Evolutionary conservation across 2,888 invertebrate species (phyloP), one percentile per base, ranked within the genome.

Genomic region (Cepaea hortensis): DNA sequence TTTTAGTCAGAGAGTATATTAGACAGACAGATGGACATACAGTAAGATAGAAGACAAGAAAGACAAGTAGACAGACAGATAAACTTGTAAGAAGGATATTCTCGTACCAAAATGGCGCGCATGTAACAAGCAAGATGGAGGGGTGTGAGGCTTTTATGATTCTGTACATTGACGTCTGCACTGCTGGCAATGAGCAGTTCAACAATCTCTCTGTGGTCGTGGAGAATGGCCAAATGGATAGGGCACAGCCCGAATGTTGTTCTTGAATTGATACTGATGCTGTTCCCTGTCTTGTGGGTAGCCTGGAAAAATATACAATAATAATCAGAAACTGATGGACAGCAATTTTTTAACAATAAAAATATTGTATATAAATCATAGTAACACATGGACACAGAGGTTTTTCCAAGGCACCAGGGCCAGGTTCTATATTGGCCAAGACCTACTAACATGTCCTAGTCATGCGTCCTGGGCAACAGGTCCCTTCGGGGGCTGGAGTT

Each of bases 61-160:
- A 9, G 11, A 9, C 55, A 9, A 11, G 6, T 55, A 55, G 55
- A 55, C 55, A 55, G 6, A 55, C 55, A 55, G 7, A 55, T 11
- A 55, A 11, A 55, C 55, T 9, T 11, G 11, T 11, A 55, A 11
- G 55, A 55, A 55, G 0, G 48, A 55, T 35, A 15, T 62, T 13
- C 46, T 85, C 89, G 88, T 86, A 93, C 93, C 90, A 91, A 87
- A 35, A 84, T 81, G 46, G 89, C 88, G 20, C 89, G 88, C 46
- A 92, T 89, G 88, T 91, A 91, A 85, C 92, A 92, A 3, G 94
- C 93, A 6, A 93, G 90, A 87, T 94, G 94, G 7, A 94, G 90
- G 7, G 94, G 91, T 6, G 93, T 91, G 55, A 91, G 84, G 20
- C 90, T 81, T 62, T 91, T 90, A 48, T 88, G 87, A 61, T 92